These are phyloP conservation scores for Coptotermes formosanus DNA, from an alignment of 1,140 invertebrate species.

Conservation along the genomic window DNA sequence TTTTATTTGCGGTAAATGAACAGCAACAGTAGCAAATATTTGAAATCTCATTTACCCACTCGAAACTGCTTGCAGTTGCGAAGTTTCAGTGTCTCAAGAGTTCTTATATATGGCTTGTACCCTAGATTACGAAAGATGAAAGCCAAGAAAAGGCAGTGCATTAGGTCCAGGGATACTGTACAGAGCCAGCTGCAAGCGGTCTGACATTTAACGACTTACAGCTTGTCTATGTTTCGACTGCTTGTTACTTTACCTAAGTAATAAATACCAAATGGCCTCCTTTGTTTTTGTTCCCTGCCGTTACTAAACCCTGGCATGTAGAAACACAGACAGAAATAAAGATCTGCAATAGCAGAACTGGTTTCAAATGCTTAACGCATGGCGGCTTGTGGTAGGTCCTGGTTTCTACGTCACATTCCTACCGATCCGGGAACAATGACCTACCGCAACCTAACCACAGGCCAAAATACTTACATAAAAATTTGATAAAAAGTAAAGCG, in stretches of 20 bases:
- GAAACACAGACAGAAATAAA: not conserved
- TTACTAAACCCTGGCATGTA: not conserved
- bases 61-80: too few species aligned
- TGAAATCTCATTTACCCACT: too few species aligned
- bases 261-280: not conserved
- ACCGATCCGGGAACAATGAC: not conserved
- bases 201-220: constrained; percentile 12
- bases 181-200: not conserved
- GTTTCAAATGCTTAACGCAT: not conserved
- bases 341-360: not conserved
- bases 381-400: not conserved
- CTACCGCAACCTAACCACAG: not conserved
- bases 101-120: too few species aligned
- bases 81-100: too few species aligned
- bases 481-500: not conserved
- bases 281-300: not conserved
- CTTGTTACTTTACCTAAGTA: not conserved
- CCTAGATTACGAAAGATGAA: too few species aligned
- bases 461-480: not conserved
- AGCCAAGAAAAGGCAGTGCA: not conserved
- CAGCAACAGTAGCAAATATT: too few species aligned
- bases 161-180: not conserved
- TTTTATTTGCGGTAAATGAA: too few species aligned
- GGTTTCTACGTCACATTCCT: not conserved
- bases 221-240: not conserved